Base-by-base conservation (phyloP, 2,888 invertebrate genomes). In the Melinopterus prodromus region DNA sequence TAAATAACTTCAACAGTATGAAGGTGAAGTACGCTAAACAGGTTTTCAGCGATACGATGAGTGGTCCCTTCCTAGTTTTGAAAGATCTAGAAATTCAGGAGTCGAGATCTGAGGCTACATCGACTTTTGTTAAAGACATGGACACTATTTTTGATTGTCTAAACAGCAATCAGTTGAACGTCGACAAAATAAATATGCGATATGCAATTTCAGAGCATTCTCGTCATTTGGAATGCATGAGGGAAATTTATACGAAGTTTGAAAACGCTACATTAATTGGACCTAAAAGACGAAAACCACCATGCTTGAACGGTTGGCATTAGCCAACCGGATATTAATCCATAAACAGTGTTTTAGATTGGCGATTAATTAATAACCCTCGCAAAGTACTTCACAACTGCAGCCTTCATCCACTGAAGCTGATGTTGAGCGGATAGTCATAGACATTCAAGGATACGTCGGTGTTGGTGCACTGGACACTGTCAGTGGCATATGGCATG, bases 41-140 rank as follows among this genome's bases (percentile, higher is more conserved):
- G 70, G 70, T 80, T 36, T 80, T 80, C 37, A 77, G 78, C 16
- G 76, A 80, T 70, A 26, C 80, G 15, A 77, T 80, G 71, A 80
- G 77, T 77, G 80, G 78, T 15, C 78, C 80, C 16, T 70, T 80
- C 1, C 70, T 80, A 36, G 80, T 80, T 15, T n/a, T 80, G 14
- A 78, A 78, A 15, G 75, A 78, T 38, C 26, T 80, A 16, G 38
- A 37, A 5, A 74, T 78, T n/a, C 36, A 78, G 53, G 80, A 69
- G 3, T 12, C 6, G 37, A 16, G 15, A 78, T 35, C 80, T 83
- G 83, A 15, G 35, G 16, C 16, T 35, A 53, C 53, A 36, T 77
- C 71, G 35, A 35, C 16, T 12, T 77, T 77, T 77, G 37, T 77
- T 70, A 77, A 77, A 77, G 35, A 77, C 35, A 77, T 77, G 77